Percentiles rank a stretch among this genome's conserved stretches.
These are phyloP conservation scores for rat (Rattus norvegicus) DNA, from an alignment of 2,113 vertebrate genomes.

Conservation along the genomic window GRCr8 NC_086020.1:189324501-189325000, in stretches of 20 bases:
- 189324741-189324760: neutral
- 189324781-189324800: neutral
- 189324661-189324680: neutral
- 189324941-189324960: neutral
- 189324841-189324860: neutral
- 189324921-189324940: neutral
- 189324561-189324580: neutral
- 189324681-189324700: neutral
- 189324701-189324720: neutral
- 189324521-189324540: conserved; percentile 27
- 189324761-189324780: neutral
- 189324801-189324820: neutral
- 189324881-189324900: neutral
- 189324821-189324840: neutral
- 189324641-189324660: no score
- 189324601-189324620: neutral
- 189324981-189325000: neutral
- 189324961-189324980: neutral
- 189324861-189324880: conserved; percentile 11
- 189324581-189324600: neutral
- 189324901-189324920: neutral
- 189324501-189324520: neutral
- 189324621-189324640: neutral
- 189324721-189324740: neutral
- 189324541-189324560: conserved; percentile 33